Evolutionary conservation across 2,888 invertebrate species (phyloP), one percentile per base, ranked within the genome.

Genomic region (Lacanobia oleracea): DNA sequence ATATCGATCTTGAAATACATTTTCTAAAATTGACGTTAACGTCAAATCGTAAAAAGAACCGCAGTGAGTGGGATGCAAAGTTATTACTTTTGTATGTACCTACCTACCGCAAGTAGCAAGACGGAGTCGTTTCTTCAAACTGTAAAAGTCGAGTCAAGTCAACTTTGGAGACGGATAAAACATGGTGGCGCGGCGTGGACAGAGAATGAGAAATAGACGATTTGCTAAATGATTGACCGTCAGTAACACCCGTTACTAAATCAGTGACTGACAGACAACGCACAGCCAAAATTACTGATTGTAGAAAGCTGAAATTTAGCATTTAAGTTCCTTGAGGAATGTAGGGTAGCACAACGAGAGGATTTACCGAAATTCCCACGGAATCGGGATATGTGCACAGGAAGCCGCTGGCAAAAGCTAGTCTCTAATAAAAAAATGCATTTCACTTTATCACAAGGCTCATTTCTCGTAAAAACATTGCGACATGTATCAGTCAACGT

Each of bases 21-120:
- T 67, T 82, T 77, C 45, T 66, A 59, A 62, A 54, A 60, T 72
- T 54, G 65, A 66, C 33, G 51, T 68, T 77, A 60, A 72, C 51
- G 48, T 78, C 62, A 82, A 79, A 82, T 78, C 78, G 78, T 79
- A 82, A 82, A 82, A 77, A 81, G 61, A 71, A 45, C 64, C 77
- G 64, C 72, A 43, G 12, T 33, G 59, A 77, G 54, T 71, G 65
- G 56, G n/a, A 70, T 67, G 67, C 37, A 66, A 81, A 68, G 66
- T 69, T 71, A 79, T 79, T 60, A 81, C 80, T 64, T 75, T 68
- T 68, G 64, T 66, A 54, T 48, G 70, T 81, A 75, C n/a, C 54
- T 81, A 75, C n/a, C 54, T 37, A 66, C 48, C 23, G 56, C 23
- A 53, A 77, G 53, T 43, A 18, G 54, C 71, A 60, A 54, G 33